Evolutionary conservation across 2,113 vertebrate genomes (phyloP), one percentile per base, ranked within the genome.

Genomic region (Prochilodus magdalenae): DNA sequence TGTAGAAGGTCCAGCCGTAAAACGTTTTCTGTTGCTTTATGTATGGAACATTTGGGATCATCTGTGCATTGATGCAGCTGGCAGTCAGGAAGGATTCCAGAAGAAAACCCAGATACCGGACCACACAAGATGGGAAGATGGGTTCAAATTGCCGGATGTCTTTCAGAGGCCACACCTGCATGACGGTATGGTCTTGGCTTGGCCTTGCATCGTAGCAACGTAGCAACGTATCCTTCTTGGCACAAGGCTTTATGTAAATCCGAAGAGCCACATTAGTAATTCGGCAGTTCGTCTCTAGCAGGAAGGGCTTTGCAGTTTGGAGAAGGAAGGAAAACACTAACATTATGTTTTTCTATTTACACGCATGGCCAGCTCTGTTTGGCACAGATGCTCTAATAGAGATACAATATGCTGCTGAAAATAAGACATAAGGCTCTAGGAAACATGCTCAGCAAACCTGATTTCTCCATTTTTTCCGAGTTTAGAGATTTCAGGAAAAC

Each of bases 21-120:
- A 53, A 47, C 75, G 47, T 69, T 36, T 24, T 36, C 49, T 59
- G 57, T 65, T 30, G 22, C 63, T 73, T 65, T 59, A 85, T 33
- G 63, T 73, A 75, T 80, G 73, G 84, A 67, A 76, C 73, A 67
- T 86, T 86, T 72, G 44, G 62, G 36, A 83, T 81, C 66, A 59
- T 57, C 66, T 60, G 73, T 53, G 30, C 60, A 73, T 73, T 30
- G 27, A 62, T 75, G 62, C 80, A 77, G 59, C 65, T 75, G 77
- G 24, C 14, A 71, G 65, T 86, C 71, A 60, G 75, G 71, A 57
- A 49, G 5, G 69, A 62, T 36, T 20, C 76, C 57, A 65, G 72
- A 66, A 16, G n/a, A 67, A 77, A 60, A 73, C 57, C 62, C 18
- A 73, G 26, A 76, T 67, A 30, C 60, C 60, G 59, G 77, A 86